A percentile compares a stretch with the other conserved stretches of the same genome.
phyloP scores from a whole-genome alignment of 1,140 invertebrate species.

The Heliconius eleuchia region DNA sequence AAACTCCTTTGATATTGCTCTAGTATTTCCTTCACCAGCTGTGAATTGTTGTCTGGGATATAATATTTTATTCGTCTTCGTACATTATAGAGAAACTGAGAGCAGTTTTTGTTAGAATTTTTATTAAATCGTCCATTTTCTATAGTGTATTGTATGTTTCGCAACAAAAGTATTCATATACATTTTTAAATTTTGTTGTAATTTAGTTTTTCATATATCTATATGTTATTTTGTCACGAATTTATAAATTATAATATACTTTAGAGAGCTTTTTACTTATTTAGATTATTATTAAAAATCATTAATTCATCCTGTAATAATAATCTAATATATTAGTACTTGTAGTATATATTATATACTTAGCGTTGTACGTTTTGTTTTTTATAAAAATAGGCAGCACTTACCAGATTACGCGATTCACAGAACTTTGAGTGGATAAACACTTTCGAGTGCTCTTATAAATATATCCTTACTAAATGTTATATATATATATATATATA shows the following conservation, averaged over 20 bases:
- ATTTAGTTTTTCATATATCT: no score
- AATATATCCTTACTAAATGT: neutral
- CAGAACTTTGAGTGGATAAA: constrained; percentile 5
- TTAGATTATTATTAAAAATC: no score
- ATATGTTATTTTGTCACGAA: no score
- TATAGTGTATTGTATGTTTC: neutral
- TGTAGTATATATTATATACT: neutral
- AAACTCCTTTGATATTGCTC: constrained; percentile 14
- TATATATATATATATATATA: neutral
- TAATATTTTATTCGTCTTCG: neutral
- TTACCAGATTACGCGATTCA: neutral
- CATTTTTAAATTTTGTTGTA: neutral
- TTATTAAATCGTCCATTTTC: neutral
- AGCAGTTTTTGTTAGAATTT: neutral
- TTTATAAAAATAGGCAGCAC: neutral
- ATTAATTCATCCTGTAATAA: neutral
- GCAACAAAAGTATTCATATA: neutral
- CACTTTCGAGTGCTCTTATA: neutral
- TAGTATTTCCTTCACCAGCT: constrained; percentile 6
- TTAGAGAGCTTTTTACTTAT: no score
- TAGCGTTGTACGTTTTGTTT: neutral
- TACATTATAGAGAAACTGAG: neutral
- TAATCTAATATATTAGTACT: neutral
- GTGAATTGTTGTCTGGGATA: neutral
- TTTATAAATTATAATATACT: no score